Conservation (phyloP, 2,888 invertebrate genomes). For the Chydorus sphaericus region DNA sequence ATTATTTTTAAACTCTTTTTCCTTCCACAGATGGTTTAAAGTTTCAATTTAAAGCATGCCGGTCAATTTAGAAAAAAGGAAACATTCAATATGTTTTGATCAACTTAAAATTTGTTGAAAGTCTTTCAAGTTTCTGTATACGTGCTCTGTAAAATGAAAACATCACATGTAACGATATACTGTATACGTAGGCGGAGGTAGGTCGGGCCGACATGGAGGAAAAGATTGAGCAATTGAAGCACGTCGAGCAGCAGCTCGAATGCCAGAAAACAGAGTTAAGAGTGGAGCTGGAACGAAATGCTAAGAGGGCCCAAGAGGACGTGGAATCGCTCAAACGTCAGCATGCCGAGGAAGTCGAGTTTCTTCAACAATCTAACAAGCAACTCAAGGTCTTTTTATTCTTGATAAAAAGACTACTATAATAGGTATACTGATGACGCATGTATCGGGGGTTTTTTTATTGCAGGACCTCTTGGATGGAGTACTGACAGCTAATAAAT, state of each 20-base stretch:
- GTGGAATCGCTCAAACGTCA: slow-evolving; percentile 80
- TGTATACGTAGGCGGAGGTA: slow-evolving; percentile 36
- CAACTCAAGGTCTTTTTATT: slow-evolving; percentile 58
- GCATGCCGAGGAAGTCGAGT: slow-evolving; percentile 78
- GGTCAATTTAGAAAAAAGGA: too few species aligned
- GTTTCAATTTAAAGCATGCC: too few species aligned
- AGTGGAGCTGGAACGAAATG: slow-evolving; percentile 19
- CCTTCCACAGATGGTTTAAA: too few species aligned
- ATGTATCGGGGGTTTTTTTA: slow-evolving; percentile 19
- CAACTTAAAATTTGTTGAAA: too few species aligned
- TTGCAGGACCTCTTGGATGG: slow-evolving; percentile 80
- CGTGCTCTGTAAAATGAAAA: too few species aligned
- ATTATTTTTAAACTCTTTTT: too few species aligned
- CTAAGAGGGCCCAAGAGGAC: slow-evolving; percentile 42
- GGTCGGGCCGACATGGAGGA: slow-evolving; percentile 43
- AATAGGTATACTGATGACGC: neutral
- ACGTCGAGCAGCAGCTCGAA: slow-evolving; percentile 44
- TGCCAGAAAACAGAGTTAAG: slow-evolving; percentile 19
- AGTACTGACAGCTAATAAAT: slow-evolving; percentile 87
- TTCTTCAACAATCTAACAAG: slow-evolving; percentile 83
- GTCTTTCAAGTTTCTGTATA: too few species aligned
- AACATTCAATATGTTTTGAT: too few species aligned
- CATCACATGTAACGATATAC: neutral
- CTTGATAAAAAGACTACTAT: neutral
- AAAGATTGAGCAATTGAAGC: slow-evolving; percentile 66